Base-by-base conservation (phyloP, 2,113 vertebrate genomes). In the Geothlypis trichas region DNA sequence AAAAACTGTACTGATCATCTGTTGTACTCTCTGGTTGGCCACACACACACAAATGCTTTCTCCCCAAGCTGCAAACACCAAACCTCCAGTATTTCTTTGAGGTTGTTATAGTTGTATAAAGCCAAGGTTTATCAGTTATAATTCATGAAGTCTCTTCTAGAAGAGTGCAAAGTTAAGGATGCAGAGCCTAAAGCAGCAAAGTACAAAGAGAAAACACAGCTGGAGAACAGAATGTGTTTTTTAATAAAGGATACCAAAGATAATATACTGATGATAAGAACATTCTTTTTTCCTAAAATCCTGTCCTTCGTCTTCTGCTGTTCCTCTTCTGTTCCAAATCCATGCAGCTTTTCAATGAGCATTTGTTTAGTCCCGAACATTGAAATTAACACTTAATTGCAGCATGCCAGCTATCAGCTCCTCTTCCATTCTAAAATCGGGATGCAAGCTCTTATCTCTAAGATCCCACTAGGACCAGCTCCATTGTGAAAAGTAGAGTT, bases 291-390 rank as follows among this genome's bases (percentile, higher is more conserved):
- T 79, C 4, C 15, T 47, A 21, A 87, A 89, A 71, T 20, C 8
- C 5, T 79, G 13, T 79, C 15, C 33, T 66, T 52, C 35, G 3
- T 9, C 10, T 78, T 61, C 15, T 54, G 7, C 39, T 44, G 14
- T 26, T n/a, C 13, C 3, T 41, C 15, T 62, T 61, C 21, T 47
- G 1, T 75, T 41, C 6, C 16, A 4, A 69, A 16, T 26, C 31
- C 3, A 0, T 26, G 11, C 21, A 62, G 37, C n/a, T 42, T 83
- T 82, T 47, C 41, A 54, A 6, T 31, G 41, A 39, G 7, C 57
- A 42, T 74, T 69, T 55, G 4, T 7, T 58, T 75, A 75, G 5
- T 4, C 21, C 10, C 0, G 0, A 39, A 68, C 15, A 27, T 12
- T 15, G 22, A 33, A 72, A 67, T 80, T 28, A 62, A 12, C 5